Conservation (phyloP, 2,797 vertebrate genomes). For the Sebastiscus tertius region DNA sequence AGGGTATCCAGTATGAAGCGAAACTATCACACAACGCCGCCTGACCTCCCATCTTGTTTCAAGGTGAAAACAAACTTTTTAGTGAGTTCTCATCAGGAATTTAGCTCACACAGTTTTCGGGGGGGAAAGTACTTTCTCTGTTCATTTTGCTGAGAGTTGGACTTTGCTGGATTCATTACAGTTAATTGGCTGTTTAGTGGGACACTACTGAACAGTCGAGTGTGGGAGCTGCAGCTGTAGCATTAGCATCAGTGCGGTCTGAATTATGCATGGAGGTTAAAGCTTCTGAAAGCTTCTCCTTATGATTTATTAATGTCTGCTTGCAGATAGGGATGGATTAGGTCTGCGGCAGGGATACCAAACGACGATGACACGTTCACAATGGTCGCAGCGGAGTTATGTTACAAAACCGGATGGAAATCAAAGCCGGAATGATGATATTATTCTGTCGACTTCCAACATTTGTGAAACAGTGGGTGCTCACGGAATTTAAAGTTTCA, state of each 20-base stretch:
- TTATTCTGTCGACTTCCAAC: conserved; percentile 24
- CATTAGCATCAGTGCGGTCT: conserved; percentile 57
- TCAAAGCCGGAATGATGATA: conserved; percentile 30
- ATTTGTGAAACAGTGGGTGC: conserved; percentile 26
- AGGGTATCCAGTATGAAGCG: background rate
- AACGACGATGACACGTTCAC: conserved; percentile 37
- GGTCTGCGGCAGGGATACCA: conserved; percentile 43
- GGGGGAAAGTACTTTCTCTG: conserved; percentile 28
- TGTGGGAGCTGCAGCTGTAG: conserved; percentile 54
- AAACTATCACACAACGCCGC: background rate
- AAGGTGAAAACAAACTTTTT: conserved; percentile 55
- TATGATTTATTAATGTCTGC: conserved; percentile 74
- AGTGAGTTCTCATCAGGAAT: conserved; percentile 38
- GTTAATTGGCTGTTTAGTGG: conserved; percentile 71
- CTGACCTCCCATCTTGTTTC: conserved; percentile 19
- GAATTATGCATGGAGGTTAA: conserved; percentile 75
- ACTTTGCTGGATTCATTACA: conserved; percentile 59
- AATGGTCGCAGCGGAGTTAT: conserved; percentile 19
- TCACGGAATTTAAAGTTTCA: conserved; percentile 27
- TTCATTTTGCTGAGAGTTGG: conserved; percentile 49
- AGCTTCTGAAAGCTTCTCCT: conserved; percentile 62
- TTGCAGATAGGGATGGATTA: conserved; percentile 56
- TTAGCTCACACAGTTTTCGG: conserved; percentile 30
- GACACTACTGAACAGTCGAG: conserved; percentile 55
- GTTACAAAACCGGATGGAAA: conserved; percentile 19